A percentile compares a stretch with the other conserved stretches of the same genome.
phyloP scores from a whole-genome alignment of 2,113 vertebrate genomes.

The Mustelus asterias region DNA sequence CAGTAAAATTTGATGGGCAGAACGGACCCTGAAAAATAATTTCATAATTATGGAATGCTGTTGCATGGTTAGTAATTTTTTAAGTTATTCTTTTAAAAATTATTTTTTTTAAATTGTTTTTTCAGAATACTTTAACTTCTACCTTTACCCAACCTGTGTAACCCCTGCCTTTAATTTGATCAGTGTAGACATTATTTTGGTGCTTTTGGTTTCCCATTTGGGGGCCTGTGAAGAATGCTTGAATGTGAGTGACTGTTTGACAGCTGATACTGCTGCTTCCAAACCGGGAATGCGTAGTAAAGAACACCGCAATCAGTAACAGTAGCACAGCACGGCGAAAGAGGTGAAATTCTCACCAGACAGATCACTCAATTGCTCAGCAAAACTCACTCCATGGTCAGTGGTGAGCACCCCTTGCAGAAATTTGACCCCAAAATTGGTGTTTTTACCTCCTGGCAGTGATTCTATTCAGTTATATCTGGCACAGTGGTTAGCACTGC shows the following conservation, averaged over 20 bases:
- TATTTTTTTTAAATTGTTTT: too few relatives aligned
- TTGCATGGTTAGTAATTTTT: too few relatives aligned
- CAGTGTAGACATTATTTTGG: too few relatives aligned
- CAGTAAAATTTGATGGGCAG: neutral
- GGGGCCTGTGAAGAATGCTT: too few relatives aligned
- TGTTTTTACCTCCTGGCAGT: neutral
- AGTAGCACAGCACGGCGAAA: neutral
- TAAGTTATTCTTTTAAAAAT: too few relatives aligned
- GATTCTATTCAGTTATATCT: neutral
- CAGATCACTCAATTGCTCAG: too few relatives aligned
- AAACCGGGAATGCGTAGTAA: neutral
- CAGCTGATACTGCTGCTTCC: neutral
- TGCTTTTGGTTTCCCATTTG: too few relatives aligned
- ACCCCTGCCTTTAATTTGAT: too few relatives aligned
- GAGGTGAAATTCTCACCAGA: neutral
- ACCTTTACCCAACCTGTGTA: too few relatives aligned
- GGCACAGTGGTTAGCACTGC: too few relatives aligned
- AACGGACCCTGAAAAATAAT: neutral
- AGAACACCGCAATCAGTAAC: neutral
- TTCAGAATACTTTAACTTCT: too few relatives aligned
- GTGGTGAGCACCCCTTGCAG: neutral
- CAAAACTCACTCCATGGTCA: neutral
- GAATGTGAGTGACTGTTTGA: too few relatives aligned
- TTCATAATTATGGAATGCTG: neutral
- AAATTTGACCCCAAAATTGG: neutral